Evolutionary conservation across 2,797 vertebrate genomes (phyloP).

Genomic region (Diceros bicornis): DNA sequence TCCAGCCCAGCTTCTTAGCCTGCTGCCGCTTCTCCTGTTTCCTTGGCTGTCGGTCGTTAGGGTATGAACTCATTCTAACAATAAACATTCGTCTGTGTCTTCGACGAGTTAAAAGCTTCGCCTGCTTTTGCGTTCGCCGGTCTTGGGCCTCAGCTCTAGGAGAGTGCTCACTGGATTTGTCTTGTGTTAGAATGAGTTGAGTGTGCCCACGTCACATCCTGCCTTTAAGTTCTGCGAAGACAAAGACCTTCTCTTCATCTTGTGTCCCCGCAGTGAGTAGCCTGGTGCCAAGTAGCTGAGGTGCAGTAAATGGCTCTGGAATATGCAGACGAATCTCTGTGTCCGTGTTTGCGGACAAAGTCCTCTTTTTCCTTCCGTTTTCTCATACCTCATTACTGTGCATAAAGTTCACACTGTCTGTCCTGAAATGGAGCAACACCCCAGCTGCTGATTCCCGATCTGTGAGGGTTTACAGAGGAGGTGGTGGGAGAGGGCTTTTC

Average conservation of each 20-base stretch:
- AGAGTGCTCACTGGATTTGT: background rate
- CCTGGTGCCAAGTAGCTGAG: background rate
- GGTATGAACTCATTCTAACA: background rate
- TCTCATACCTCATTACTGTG: rapidly evolving
- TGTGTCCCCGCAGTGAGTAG: background rate
- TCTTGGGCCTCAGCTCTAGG: background rate
- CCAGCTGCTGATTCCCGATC: background rate
- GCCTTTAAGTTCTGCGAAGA: background rate
- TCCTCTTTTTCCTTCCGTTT: background rate
- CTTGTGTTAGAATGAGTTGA: rapidly evolving
- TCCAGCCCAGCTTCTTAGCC: background rate
- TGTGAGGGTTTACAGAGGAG: background rate
- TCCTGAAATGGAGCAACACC: background rate
- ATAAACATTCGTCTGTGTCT: background rate
- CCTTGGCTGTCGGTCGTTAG: background rate
- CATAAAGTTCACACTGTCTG: rapidly evolving
- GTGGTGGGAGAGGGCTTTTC: background rate
- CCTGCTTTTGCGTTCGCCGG: background rate
- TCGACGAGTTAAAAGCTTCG: background rate
- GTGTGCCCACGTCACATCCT: background rate
- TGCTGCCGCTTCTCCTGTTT: rapidly evolving
- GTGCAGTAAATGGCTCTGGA: background rate
- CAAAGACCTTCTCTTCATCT: background rate
- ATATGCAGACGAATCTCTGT: background rate
- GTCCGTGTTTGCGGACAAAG: rapidly evolving